Base-by-base conservation (phyloP, 2,797 vertebrate genomes). In the Eurystomus glaucurus region DNA sequence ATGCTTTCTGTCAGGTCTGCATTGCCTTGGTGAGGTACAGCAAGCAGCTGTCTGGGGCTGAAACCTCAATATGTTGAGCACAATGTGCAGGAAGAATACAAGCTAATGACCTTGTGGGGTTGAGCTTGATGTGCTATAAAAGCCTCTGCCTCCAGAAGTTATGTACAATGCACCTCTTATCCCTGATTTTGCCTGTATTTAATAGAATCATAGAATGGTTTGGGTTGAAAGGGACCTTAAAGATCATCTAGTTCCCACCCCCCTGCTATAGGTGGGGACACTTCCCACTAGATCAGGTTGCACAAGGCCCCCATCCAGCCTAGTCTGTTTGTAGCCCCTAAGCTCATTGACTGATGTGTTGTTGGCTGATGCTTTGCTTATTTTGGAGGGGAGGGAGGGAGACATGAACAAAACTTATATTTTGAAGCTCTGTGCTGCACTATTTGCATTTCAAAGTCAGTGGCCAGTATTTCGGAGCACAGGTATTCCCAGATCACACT, bases 111-210 rank as follows among this genome's bases (percentile, higher is more conserved):
- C 39, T 25, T 20, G 50, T 19, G 29, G 23, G 2, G 6, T 31
- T 54, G 16, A 43, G 35, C 46, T 62, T 22, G 31, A 18, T 55
- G 51, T n/a, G 8, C 29, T 66, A 2, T 21, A 41, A 57, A 50
- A 83, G 46, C 50, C 11, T 66, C 35, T 80, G 35, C 71, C 37
- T 78, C 69, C 41, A 25, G 19, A 68, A 78, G 14, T 26, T 19
- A 5, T 2, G 6, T 57, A 5, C 0, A 0, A 9, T 41, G 14
- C 0, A 0, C 35, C 29, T 43, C 10, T n/a, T 51, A 10, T 16
- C 35, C 26, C 31, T 74, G 29, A 4, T 9, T 79, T 61, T 85
- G 54, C 31, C 39, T 57, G 35, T 43, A 5, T 33, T 57, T 33
- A 14, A 43, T 43, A 43, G 41, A 43, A 43, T 43, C 41, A 43